Percentiles rank a stretch among this genome's conserved stretches.
These are phyloP conservation scores for Notiomystis cincta DNA, from an alignment of 2,113 vertebrate genomes.

Conservation along the genomic window DNA sequence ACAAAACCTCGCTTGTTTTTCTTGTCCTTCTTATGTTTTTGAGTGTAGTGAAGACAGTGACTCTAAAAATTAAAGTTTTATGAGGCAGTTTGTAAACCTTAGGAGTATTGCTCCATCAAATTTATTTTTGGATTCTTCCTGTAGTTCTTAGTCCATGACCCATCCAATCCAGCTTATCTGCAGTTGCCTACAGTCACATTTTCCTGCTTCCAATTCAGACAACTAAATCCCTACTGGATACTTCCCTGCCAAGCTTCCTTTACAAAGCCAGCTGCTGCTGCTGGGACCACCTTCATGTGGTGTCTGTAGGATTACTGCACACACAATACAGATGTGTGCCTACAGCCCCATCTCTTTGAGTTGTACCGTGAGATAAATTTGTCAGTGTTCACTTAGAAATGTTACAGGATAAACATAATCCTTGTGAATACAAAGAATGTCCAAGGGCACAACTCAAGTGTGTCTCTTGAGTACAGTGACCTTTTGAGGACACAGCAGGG, in stretches of 20 bases:
- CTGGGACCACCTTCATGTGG: not conserved
- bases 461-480: not conserved
- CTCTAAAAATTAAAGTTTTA: not conserved
- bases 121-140: not conserved
- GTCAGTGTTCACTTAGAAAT: not conserved
- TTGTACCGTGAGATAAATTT: not conserved
- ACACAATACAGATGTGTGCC: not conserved
- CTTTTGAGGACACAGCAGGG: not conserved
- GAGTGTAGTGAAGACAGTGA: not conserved
- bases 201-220: not conserved
- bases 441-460: not conserved
- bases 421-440: not conserved
- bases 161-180: not conserved
- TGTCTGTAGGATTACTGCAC: not conserved
- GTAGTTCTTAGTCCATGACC: not conserved
- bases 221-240: not conserved
- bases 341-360: not conserved
- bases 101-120: fast-evolving
- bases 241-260: not conserved
- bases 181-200: not conserved
- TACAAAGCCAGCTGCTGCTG: not conserved
- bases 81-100: not conserved
- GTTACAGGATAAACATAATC: not conserved
- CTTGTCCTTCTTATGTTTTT: not conserved
- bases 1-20: not conserved